These are phyloP conservation scores for Trematomus loennbergii DNA, from an alignment of 2,113 vertebrate species.

Conservation along the genomic window DNA sequence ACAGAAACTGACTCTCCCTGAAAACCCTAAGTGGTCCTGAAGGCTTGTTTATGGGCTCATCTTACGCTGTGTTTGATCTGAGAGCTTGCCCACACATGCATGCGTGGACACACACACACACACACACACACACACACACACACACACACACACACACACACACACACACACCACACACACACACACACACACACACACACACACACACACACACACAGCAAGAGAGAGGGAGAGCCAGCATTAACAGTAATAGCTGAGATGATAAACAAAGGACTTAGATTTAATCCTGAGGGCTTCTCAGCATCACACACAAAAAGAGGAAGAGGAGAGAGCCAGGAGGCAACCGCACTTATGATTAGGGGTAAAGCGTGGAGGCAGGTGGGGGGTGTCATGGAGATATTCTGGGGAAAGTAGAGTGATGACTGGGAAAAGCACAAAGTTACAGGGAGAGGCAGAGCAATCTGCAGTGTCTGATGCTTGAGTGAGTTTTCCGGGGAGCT, in stretches of 20 bases:
- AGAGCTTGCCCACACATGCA: slow-evolving; percentile 84
- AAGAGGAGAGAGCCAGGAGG: slow-evolving; percentile 11
- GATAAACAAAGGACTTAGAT: slow-evolving; percentile 75
- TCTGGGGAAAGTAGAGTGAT: slow-evolving; percentile 49
- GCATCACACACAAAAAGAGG: slow-evolving; percentile 65
- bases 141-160: too few species aligned
- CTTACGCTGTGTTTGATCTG: slow-evolving; percentile 90
- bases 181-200: too few species aligned
- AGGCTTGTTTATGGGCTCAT: slow-evolving; percentile 90
- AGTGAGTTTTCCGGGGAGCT: slow-evolving; percentile 91
- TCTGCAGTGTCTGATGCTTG: slow-evolving; percentile 91
- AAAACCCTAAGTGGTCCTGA: slow-evolving; percentile 88
- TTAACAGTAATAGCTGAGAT: slow-evolving; percentile 66
- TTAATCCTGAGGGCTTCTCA: slow-evolving; percentile 74
- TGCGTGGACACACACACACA: slow-evolving; percentile 30
- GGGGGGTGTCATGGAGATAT: slow-evolving; percentile 53
- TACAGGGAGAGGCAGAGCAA: slow-evolving; percentile 81
- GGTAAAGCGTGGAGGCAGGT: slow-evolving; percentile 38
- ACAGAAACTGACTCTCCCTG: slow-evolving; percentile 47
- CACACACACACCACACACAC: slow-evolving; percentile 11
- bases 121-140: not conserved
- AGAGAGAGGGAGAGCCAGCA: slow-evolving; percentile 35
- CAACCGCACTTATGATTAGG: slow-evolving; percentile 30
- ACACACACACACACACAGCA: slow-evolving; percentile 9
- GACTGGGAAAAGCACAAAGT: slow-evolving; percentile 50